Evolutionary conservation across 2,113 vertebrate species (phyloP).

Genomic region (Collichthys lucidus): DNA sequence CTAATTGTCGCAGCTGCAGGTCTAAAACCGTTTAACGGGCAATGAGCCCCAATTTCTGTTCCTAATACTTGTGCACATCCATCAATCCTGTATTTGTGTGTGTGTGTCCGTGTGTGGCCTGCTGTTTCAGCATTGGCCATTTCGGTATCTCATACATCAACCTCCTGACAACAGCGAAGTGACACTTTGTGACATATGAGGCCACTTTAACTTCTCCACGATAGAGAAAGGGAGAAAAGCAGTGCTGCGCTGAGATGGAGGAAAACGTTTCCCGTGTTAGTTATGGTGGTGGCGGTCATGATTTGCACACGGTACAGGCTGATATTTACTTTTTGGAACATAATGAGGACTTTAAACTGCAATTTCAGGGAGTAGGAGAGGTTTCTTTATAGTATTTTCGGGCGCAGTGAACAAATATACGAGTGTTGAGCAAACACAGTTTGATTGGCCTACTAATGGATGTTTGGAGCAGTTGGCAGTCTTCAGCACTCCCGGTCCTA

Average conservation of each 20-base stretch:
- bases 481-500: conserved; percentile 51
- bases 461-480: conserved; percentile 64
- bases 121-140: conserved; percentile 77
- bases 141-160: conserved; percentile 69
- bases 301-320: conserved; percentile 8
- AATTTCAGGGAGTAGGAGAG: conserved; percentile 13
- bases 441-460: conserved; percentile 67
- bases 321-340: neutral
- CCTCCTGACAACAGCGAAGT: conserved; percentile 66
- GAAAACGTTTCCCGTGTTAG: conserved; percentile 16
- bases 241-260: conserved; percentile 10
- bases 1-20: conserved; percentile 42
- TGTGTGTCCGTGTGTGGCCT: conserved; percentile 65
- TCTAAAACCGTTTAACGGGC: conserved; percentile 31
- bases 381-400: conserved; percentile 19
- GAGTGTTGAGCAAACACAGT: conserved; percentile 55
- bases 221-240: conserved; percentile 8
- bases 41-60: conserved; percentile 50
- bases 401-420: conserved; percentile 20
- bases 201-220: conserved; percentile 63
- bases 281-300: neutral
- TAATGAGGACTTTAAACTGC: neutral
- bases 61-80: conserved; percentile 59
- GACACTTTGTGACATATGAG: conserved; percentile 71
- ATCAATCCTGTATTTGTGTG: conserved; percentile 57